Conservation (phyloP, 1,140 invertebrate genomes). For the Homalodisca vitripennis region DNA sequence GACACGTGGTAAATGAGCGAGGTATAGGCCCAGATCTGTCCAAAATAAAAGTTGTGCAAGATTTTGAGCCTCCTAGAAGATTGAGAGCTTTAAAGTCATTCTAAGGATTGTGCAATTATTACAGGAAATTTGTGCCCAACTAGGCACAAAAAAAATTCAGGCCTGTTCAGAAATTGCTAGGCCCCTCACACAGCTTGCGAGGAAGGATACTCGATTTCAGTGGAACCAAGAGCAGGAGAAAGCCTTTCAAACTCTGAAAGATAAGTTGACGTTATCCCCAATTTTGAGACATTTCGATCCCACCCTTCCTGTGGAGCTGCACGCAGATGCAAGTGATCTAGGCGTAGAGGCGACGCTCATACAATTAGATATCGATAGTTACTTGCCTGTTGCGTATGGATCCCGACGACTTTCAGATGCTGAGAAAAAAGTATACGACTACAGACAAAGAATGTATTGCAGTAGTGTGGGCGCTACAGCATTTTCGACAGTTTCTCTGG, state of each 20-base stretch:
- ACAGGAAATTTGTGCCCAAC: constrained; percentile 45
- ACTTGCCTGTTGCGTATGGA: constrained; percentile 39
- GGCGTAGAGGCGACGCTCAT: constrained; percentile 42
- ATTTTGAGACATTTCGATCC: constrained; percentile 40
- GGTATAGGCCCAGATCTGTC: constrained; percentile 45
- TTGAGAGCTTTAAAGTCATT: constrained; percentile 36
- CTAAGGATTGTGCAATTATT: constrained; percentile 44
- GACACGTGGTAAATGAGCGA: constrained; percentile 42
- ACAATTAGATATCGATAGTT: constrained; percentile 36
- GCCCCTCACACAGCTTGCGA: constrained; percentile 40
- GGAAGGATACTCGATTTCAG: not conserved
- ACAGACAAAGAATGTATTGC: constrained; percentile 50
- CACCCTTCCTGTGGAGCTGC: constrained; percentile 39
- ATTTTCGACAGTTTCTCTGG: constrained; percentile 53
- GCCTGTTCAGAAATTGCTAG: constrained; percentile 44
- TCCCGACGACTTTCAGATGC: constrained; percentile 40
- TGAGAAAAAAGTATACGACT: constrained; percentile 46
- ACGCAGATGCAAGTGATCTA: constrained; percentile 42
- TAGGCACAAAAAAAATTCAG: too few relatives aligned
- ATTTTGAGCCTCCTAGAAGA: constrained; percentile 38
- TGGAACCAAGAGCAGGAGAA: not conserved
- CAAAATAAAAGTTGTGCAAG: constrained; percentile 41
- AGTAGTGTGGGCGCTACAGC: constrained; percentile 46
- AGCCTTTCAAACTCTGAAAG: not conserved
- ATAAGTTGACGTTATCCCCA: constrained; percentile 29